phyloP scores from a whole-genome alignment of 2,888 invertebrate species.

The Diarsia rubi region DNA sequence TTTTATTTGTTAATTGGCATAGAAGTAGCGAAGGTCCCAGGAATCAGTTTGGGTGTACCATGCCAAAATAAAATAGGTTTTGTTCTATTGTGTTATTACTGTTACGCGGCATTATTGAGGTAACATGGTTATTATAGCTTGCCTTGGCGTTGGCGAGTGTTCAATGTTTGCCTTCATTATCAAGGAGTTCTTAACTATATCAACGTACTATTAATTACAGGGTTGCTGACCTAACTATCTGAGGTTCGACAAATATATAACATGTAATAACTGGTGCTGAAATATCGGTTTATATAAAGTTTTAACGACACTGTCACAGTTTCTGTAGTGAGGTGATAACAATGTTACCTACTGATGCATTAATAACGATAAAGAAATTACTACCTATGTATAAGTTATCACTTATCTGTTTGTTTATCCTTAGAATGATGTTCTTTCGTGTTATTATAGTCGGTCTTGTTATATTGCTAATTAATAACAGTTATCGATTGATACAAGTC shows the following conservation, averaged over 20 bases:
- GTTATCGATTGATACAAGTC: constrained; percentile 17
- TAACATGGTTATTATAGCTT: constrained; percentile 59
- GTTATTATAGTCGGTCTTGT: constrained; percentile 11
- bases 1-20: constrained; percentile 69
- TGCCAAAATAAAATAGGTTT: constrained; percentile 63
- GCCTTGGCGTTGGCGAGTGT: constrained; percentile 53
- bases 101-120: constrained; percentile 41
- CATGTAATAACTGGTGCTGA: constrained; percentile 4
- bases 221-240: constrained; percentile 50
- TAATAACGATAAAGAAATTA: constrained; percentile 10
- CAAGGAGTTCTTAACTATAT: constrained; percentile 41
- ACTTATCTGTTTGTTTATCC: constrained; percentile 17
- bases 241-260: constrained; percentile 19
- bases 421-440: constrained; percentile 17
- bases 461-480: constrained; percentile 25
- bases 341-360: constrained; percentile 13
- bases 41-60: constrained; percentile 51
- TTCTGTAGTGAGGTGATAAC: constrained; percentile 21
- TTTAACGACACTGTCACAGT: constrained; percentile 6
- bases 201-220: constrained; percentile 38
- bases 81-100: constrained; percentile 65
- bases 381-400: constrained; percentile 32
- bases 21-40: constrained; percentile 67
- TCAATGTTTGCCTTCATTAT: constrained; percentile 44
- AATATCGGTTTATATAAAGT: constrained; percentile 10